A percentile compares a stretch with the other conserved stretches of the same genome.
Conservation (phyloP, 2,797 vertebrate species). For the Chaetophractus vellerosus region DNA sequence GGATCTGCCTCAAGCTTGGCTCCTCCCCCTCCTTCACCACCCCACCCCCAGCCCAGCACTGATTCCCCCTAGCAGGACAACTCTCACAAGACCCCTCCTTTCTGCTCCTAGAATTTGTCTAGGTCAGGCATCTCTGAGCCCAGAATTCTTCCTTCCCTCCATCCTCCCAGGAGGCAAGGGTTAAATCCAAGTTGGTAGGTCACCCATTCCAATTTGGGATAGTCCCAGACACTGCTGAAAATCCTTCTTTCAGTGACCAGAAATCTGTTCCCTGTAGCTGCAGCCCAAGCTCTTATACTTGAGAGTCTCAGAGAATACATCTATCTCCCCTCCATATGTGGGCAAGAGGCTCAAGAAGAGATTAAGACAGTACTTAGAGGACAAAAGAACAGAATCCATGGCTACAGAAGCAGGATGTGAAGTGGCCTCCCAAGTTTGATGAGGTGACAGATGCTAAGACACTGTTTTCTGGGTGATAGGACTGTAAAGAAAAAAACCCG, state of each 20-base stretch:
- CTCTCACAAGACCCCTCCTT: no score
- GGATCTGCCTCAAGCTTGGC: neutral
- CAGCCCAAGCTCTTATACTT: neutral
- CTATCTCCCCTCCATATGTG: neutral
- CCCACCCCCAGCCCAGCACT: accelerated
- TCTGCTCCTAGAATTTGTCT: neutral
- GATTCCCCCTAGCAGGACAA: neutral
- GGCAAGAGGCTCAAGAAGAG: neutral
- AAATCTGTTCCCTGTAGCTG: neutral
- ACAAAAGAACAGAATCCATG: neutral
- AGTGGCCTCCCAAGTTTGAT: accelerated
- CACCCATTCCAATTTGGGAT: neutral
- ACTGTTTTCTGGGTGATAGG: no score
- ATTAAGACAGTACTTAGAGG: neutral
- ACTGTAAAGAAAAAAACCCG: neutral
- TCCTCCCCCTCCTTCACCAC: accelerated
- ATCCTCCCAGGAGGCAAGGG: neutral
- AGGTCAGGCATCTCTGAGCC: no score
- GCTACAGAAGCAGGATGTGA: neutral
- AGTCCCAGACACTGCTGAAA: neutral
- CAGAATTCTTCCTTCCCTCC: neutral
- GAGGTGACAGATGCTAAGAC: neutral
- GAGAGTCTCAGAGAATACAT: neutral
- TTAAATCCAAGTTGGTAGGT: neutral
- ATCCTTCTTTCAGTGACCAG: neutral